Conservation (phyloP, 2,797 vertebrate species). For the Protonibea diacanthus region DNA sequence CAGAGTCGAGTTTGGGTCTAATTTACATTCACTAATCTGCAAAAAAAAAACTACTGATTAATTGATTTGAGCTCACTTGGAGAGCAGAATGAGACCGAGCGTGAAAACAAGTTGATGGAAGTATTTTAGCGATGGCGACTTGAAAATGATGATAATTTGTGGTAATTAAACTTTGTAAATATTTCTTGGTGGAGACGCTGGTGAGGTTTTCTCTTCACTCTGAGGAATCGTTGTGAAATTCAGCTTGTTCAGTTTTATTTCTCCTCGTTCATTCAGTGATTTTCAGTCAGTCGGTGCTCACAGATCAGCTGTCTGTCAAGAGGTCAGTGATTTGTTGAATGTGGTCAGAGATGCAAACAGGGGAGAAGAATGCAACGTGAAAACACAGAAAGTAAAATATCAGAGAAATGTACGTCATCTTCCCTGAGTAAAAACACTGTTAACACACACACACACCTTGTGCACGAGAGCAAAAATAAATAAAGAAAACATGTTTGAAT, state of each 20-base stretch:
- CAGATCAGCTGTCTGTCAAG: not conserved
- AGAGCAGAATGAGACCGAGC: not conserved
- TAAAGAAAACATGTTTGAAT: too few species aligned
- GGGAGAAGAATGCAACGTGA: not conserved
- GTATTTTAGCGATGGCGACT: slow-evolving; percentile 15
- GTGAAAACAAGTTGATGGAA: slow-evolving; percentile 12
- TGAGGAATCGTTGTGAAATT: slow-evolving; percentile 9
- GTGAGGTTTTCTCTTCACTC: not conserved
- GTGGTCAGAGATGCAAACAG: too few species aligned
- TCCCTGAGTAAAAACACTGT: too few species aligned
- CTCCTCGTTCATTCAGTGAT: not conserved
- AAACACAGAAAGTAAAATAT: not conserved
- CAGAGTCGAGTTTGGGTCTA: not conserved
- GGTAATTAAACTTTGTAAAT: slow-evolving; percentile 34
- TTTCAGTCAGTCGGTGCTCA: not conserved
- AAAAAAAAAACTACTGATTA: not conserved
- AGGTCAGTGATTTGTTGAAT: too few species aligned
- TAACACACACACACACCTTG: too few species aligned
- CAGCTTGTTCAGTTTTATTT: not conserved
- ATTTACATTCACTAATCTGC: slow-evolving; percentile 5
- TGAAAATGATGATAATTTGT: slow-evolving; percentile 17
- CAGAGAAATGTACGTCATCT: too few species aligned
- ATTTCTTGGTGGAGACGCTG: not conserved
- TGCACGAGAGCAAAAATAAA: too few species aligned
- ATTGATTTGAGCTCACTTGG: slow-evolving; percentile 9